Evolutionary conservation across 2,888 invertebrate genomes (phyloP), one percentile per base, ranked within the genome.

Genomic region (Linhomoeus sp.): DNA sequence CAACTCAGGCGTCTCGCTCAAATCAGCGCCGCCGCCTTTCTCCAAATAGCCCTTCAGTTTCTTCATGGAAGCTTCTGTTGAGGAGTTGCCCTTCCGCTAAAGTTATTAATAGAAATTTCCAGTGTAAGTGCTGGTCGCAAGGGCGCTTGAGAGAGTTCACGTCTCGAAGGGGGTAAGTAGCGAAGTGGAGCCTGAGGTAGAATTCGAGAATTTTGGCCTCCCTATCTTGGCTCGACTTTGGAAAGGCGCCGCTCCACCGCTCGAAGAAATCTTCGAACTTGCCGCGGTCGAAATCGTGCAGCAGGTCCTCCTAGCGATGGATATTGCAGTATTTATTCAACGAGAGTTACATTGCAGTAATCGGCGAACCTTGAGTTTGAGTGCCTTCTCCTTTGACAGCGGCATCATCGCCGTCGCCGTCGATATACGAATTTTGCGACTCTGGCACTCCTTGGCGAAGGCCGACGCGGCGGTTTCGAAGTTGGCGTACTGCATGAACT

Each of bases 1-100:
- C 50, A 74, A 70, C 48, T 73, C 71, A 38, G 69, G 66, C 35
- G 72, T 72, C 49, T 71, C 67, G 49, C 72, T 70, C 42, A 74
- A 63, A 38, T 66, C 29, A 12, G 29, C 29, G 29, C 29, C 63
- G 22, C 69, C 64, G 24, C 73, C 72, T 47, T 62, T 58, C 22
- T 41, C 41, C 7, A 15, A 15, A 7, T 14, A 20, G 24, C 22
- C 22, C 22, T 41, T 20, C 41, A 41, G 7, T 7, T 20, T 9
- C 9, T 41, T 41, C 15, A 20, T 41, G 14, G 20, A 15, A 14
- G 41, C 41, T 19, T 19, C 7, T n/a, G 12, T n/a, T 39, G 19
- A 39, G 14, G 12, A n/a, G n/a, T n/a, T n/a, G n/a, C n/a, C n/a
- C n/a, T n/a, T n/a, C n/a, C n/a, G n/a, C n/a, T n/a, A n/a, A n/a